phyloP scores from a whole-genome alignment of 2,113 vertebrate genomes.

The Plectropomus leopardus region DNA sequence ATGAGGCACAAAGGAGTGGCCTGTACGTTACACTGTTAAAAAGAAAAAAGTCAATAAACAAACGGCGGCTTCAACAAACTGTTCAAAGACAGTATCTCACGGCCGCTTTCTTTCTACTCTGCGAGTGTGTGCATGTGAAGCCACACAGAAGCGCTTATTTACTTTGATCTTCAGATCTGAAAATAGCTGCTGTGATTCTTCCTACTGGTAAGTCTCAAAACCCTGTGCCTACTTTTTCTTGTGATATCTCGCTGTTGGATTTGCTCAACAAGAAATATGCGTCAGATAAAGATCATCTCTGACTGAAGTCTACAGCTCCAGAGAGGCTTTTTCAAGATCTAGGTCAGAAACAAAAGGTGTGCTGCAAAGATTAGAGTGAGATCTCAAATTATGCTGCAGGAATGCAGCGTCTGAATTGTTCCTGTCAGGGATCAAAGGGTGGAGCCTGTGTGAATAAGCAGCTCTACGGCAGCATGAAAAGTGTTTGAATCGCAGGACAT shows the following conservation, averaged over 20 bases:
- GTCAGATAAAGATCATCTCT: background rate
- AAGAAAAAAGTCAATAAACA: constrained; percentile 38
- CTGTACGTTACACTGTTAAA: constrained; percentile 14
- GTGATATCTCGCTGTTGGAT: background rate
- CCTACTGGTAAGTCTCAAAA: constrained; percentile 59
- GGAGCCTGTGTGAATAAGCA: constrained; percentile 2
- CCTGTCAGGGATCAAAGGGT: constrained; percentile 22
- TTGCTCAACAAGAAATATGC: background rate
- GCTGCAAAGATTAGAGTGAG: background rate
- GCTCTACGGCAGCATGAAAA: constrained; percentile 3
- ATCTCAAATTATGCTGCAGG: background rate
- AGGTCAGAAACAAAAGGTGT: constrained; percentile 26
- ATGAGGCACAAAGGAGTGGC: constrained; percentile 63
- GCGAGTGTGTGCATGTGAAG: background rate
- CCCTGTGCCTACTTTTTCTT: background rate
- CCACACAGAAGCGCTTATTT: background rate
- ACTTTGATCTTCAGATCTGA: background rate
- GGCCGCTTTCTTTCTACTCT: background rate
- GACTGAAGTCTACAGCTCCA: background rate
- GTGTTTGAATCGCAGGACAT: constrained; percentile 3
- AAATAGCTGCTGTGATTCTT: constrained; percentile 8
- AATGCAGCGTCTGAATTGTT: background rate
- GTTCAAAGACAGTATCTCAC: background rate
- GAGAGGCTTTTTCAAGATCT: constrained; percentile 11
- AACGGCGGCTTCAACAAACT: constrained; percentile 20